Evolutionary conservation across 2,113 vertebrate genomes (phyloP).

Genomic region (Ophthalmolycus amberensis): DNA sequence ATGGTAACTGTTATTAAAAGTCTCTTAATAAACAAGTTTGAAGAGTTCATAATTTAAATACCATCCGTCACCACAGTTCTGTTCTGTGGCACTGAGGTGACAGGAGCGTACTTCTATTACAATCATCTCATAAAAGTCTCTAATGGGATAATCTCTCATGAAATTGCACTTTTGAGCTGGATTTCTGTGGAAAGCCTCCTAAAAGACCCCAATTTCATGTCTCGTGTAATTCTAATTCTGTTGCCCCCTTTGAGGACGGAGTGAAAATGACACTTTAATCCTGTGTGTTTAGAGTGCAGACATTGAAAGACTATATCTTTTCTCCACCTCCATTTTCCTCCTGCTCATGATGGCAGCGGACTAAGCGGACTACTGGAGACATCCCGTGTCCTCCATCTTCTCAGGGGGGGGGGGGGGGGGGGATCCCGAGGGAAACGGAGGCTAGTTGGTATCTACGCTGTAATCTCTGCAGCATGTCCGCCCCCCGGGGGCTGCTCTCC

Average conservation of each 20-base stretch:
- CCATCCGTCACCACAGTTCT: background rate
- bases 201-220: slow-evolving; percentile 41
- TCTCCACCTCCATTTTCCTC: slow-evolving; percentile 8
- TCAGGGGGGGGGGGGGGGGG: background rate
- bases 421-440: slow-evolving; percentile 1
- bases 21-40: background rate
- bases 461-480: slow-evolving; percentile 49
- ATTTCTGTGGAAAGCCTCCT: slow-evolving; percentile 8
- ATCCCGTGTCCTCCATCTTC: slow-evolving; percentile 8
- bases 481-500: slow-evolving; percentile 6
- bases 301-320: background rate
- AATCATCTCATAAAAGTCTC: slow-evolving; percentile 5
- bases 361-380: slow-evolving; percentile 13
- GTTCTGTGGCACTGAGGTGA: background rate
- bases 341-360: slow-evolving; percentile 12
- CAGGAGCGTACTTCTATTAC: slow-evolving; percentile 10
- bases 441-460: slow-evolving; percentile 15
- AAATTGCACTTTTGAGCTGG: slow-evolving; percentile 20
- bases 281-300: slow-evolving; percentile 20
- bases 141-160: slow-evolving; percentile 38
- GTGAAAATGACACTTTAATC: slow-evolving; percentile 47
- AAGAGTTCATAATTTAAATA: background rate
- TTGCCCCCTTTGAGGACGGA: slow-evolving; percentile 18
- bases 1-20: too few relatives aligned
- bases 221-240: slow-evolving; percentile 28